Evolutionary conservation across 2,113 vertebrate species (phyloP).

Genomic region (Oryctolagus cuniculus): mOryCun1.1 NC_091439.1:83677001-83677500

Average conservation of each 20-base stretch:
- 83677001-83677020: neutral
- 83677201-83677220: no score
- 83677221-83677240: no score
- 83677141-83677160: no score
- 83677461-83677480: neutral
- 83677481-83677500: neutral
- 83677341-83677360: neutral
- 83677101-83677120: no score
- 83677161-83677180: no score
- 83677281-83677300: no score
- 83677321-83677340: neutral
- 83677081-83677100: no score
- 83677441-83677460: neutral
- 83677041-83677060: neutral
- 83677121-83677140: no score
- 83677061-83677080: no score
- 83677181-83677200: no score
- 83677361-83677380: neutral
- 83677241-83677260: no score
- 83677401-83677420: neutral
- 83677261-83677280: no score
- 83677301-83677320: neutral
- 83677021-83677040: neutral
- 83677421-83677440: neutral
- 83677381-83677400: neutral